phyloP scores from a whole-genome alignment of 2,888 invertebrate genomes.

The Eurytoma adleriae region DNA sequence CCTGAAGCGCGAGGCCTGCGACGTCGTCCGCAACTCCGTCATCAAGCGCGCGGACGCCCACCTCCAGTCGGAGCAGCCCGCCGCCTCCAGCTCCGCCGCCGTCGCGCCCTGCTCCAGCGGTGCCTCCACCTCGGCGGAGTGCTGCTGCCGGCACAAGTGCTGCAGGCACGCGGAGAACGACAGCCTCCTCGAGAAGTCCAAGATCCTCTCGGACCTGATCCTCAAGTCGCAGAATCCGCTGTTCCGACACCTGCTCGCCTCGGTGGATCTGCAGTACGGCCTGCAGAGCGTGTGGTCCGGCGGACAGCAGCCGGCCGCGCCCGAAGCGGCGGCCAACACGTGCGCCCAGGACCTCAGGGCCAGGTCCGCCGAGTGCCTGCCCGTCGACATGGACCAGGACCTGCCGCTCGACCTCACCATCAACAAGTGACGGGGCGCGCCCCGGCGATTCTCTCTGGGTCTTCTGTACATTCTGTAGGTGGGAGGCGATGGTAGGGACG shows the following conservation, averaged over 20 bases:
- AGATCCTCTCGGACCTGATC: constrained; percentile 73
- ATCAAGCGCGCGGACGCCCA: constrained; percentile 70
- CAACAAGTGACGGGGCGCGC: constrained; percentile 67
- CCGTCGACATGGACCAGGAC: constrained; percentile 74
- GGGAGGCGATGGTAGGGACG: background rate
- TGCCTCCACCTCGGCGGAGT: constrained; percentile 46
- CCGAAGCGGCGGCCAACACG: constrained; percentile 70
- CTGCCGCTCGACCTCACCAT: constrained; percentile 75
- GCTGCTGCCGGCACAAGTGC: constrained; percentile 73
- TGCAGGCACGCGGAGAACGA: constrained; percentile 72
- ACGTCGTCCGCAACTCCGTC: constrained; percentile 70
- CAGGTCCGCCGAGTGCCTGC: constrained; percentile 74
- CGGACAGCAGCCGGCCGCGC: constrained; percentile 62
- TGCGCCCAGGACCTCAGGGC: constrained; percentile 74
- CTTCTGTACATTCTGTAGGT: background rate
- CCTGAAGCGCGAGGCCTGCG: constrained; percentile 67
- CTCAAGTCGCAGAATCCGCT: constrained; percentile 72
- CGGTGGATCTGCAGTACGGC: constrained; percentile 72
- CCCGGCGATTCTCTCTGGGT: background rate
- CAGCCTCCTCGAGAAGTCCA: constrained; percentile 71
- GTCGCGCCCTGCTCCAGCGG: constrained; percentile 33
- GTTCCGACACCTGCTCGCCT: constrained; percentile 68
- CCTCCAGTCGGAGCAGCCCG: constrained; percentile 54
- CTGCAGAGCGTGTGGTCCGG: constrained; percentile 71
- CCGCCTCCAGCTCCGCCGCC: background rate